A percentile compares a stretch with the other conserved stretches of the same genome.
Conservation (phyloP, 1,140 invertebrate species). For the Apis laboriosa region DNA sequence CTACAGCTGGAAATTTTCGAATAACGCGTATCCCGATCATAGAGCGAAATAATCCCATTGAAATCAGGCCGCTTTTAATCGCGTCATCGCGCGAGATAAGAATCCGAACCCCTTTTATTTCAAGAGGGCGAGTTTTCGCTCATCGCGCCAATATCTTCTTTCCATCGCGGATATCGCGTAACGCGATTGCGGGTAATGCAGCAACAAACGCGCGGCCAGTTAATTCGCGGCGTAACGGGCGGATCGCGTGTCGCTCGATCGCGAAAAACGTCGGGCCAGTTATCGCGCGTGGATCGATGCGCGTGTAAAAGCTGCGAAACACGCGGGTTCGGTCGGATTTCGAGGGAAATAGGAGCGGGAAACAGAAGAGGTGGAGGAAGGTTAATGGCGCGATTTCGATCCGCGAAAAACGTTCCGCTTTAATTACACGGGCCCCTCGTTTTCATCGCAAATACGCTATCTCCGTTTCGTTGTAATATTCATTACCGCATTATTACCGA, state of each 20-base stretch:
- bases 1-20: background rate
- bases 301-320: background rate
- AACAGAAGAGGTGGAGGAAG: background rate
- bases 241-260: constrained; percentile 38
- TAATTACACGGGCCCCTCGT: background rate
- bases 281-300: background rate
- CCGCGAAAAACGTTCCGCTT: constrained; percentile 8
- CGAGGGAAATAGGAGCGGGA: no score
- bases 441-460: background rate
- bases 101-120: background rate
- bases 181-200: constrained; percentile 6
- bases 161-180: background rate
- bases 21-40: background rate
- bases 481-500: constrained; percentile 11
- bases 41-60: constrained; percentile 14
- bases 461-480: constrained; percentile 22
- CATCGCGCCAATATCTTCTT: background rate
- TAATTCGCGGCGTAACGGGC: background rate
- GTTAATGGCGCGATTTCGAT: background rate
- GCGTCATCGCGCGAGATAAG: background rate
- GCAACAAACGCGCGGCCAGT: constrained; percentile 34
- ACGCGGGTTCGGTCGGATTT: background rate
- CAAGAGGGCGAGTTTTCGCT: background rate
- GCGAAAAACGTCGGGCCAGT: constrained; percentile 16
- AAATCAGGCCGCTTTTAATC: no score